These are phyloP conservation scores for Athetis lepigone DNA, from an alignment of 2,888 invertebrate species.

Conservation along the genomic window DNA sequence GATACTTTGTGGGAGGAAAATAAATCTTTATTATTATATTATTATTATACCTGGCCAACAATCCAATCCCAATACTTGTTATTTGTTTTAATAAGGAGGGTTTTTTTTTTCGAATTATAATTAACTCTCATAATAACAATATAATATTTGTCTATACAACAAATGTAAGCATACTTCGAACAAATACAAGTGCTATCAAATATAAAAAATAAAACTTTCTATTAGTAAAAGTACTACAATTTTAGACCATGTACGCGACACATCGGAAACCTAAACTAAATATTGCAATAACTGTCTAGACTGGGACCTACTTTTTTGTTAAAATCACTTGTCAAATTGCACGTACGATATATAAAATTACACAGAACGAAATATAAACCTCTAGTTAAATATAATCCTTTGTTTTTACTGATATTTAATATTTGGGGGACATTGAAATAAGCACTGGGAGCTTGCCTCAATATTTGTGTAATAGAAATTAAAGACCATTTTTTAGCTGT, in stretches of 20 bases:
- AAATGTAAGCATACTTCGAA: background rate
- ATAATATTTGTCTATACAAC: no score
- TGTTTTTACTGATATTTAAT: slow-evolving; percentile 52
- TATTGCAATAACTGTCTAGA: slow-evolving; percentile 43
- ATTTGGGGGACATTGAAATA: slow-evolving; percentile 19
- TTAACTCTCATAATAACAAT: no score
- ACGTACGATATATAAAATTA: slow-evolving; percentile 60
- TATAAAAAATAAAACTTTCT: background rate
- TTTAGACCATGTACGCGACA: background rate
- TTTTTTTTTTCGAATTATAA: no score
- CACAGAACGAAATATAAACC: slow-evolving; percentile 58
- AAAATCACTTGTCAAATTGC: slow-evolving; percentile 51
- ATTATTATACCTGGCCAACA: no score
- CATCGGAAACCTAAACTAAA: slow-evolving; percentile 18
- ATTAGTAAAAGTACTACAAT: background rate
- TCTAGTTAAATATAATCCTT: slow-evolving; percentile 19
- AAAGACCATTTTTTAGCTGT: background rate
- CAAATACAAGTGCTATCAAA: no score
- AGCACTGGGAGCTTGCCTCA: background rate
- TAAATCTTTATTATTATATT: no score
- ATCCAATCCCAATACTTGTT: no score
- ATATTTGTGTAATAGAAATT: slow-evolving; percentile 7
- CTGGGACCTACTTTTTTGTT: slow-evolving; percentile 34
- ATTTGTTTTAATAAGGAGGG: no score
- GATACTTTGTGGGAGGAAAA: no score